Evolutionary conservation across 2,113 vertebrate species (phyloP).

Genomic region (Cervus canadensis): DNA sequence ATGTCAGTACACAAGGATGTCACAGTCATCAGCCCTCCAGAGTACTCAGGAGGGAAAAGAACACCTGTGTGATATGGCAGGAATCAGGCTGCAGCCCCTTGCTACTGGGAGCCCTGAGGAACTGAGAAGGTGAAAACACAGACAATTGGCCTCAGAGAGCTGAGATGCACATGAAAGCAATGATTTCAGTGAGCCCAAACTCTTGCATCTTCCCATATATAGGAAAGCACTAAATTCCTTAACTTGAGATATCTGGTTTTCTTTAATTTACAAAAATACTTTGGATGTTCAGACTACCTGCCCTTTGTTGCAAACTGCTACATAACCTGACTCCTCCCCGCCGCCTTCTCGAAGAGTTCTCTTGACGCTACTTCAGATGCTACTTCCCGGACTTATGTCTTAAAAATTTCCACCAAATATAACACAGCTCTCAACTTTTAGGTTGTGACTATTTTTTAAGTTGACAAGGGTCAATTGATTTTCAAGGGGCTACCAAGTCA

Average conservation of each 20-base stretch:
- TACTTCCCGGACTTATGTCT: background rate
- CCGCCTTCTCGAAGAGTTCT: background rate
- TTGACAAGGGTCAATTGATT: background rate
- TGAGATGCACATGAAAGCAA: background rate
- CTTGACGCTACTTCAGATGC: background rate
- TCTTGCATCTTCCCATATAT: background rate
- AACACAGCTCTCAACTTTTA: background rate
- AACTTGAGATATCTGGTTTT: background rate
- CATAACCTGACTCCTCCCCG: background rate
- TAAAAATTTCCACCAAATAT: background rate
- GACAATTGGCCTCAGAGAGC: background rate
- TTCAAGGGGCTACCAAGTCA: background rate
- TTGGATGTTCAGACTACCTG: background rate
- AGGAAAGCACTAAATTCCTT: background rate
- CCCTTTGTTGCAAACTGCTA: background rate
- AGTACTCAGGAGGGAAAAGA: background rate
- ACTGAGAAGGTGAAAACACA: background rate
- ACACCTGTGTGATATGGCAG: background rate
- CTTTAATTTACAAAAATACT: background rate
- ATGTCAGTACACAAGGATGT: background rate
- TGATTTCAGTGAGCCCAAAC: background rate
- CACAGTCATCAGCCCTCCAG: background rate
- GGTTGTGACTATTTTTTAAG: background rate
- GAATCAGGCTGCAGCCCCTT: background rate
- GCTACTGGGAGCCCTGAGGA: background rate